Percentiles rank a stretch among this genome's conserved stretches.
phyloP scores from a whole-genome alignment of 2,888 invertebrate genomes.

The Tiliacea citrago region DNA sequence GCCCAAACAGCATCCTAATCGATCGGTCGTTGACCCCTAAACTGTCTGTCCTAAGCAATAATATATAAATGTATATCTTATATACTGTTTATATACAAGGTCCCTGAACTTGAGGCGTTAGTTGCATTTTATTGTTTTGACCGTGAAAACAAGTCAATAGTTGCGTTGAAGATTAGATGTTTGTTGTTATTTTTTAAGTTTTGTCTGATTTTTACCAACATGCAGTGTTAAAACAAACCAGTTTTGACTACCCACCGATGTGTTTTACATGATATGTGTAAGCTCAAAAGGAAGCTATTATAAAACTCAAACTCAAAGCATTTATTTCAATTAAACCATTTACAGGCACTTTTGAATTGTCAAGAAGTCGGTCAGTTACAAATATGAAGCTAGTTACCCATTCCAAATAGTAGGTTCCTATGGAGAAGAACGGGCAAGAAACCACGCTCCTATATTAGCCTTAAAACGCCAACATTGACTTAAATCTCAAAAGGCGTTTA shows the following conservation, averaged over 20 bases:
- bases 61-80: constrained; percentile 61
- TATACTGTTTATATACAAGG: constrained; percentile 65
- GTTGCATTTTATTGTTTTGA: constrained; percentile 51
- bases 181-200: not conserved
- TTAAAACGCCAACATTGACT: not conserved
- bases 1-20: constrained; percentile 83
- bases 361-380: too few species aligned
- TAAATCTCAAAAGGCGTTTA: not conserved
- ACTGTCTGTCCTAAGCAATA: constrained; percentile 79
- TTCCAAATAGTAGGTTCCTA: too few species aligned
- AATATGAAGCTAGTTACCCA: too few species aligned
- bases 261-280: not conserved
- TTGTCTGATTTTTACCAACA: not conserved
- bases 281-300: not conserved
- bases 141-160: constrained; percentile 33
- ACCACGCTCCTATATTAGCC: too few species aligned
- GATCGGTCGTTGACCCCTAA: constrained; percentile 78
- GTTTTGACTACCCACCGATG: not conserved
- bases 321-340: too few species aligned
- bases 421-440: too few species aligned
- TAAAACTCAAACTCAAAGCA: too few species aligned
- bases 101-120: constrained; percentile 65
- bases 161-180: not conserved
- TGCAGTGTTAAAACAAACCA: not conserved
- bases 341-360: too few species aligned